A percentile compares a stretch with the other conserved stretches of the same genome.
Conservation (phyloP, 30 jellyfish, hydroid and myxozoan genomes). For the Clytia hemisphaerica region DNA sequence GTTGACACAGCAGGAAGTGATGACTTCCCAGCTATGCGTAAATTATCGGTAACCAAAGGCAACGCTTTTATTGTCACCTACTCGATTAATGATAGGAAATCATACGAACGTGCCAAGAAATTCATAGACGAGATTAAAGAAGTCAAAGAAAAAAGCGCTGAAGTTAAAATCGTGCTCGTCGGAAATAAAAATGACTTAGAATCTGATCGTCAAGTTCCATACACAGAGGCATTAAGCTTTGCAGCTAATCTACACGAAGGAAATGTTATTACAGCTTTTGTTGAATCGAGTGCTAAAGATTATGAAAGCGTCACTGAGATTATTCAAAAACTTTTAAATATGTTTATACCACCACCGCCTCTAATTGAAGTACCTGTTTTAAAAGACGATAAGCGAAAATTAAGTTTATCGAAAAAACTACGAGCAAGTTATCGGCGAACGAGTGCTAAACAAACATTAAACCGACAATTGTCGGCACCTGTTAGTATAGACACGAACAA, state of each 20-base stretch:
- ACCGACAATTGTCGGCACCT: no score
- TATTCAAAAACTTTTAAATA: constrained; percentile 57
- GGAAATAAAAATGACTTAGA: constrained; percentile 76
- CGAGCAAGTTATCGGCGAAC: not conserved
- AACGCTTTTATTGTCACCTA: constrained; percentile 83
- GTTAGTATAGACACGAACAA: no score
- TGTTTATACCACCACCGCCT: constrained; percentile 56
- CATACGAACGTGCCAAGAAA: constrained; percentile 63
- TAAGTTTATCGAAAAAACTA: constrained; percentile 4
- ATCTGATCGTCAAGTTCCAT: constrained; percentile 40
- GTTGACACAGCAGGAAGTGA: constrained; percentile 91
- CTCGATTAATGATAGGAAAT: constrained; percentile 65
- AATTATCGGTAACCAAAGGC: constrained; percentile 81
- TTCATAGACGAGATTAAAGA: constrained; percentile 62
- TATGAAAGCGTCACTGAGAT: constrained; percentile 43
- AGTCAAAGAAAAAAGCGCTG: constrained; percentile 40
- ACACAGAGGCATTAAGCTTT: constrained; percentile 49
- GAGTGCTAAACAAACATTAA: no score
- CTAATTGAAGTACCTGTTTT: constrained; percentile 25
- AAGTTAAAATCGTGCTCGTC: constrained; percentile 62
- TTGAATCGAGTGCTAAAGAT: constrained; percentile 79
- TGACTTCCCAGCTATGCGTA: constrained; percentile 97
- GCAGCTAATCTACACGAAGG: constrained; percentile 52
- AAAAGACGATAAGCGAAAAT: not conserved
- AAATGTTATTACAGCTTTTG: constrained; percentile 60